Conservation (phyloP, 2,797 vertebrate genomes). For the Leuciscus waleckii region DNA sequence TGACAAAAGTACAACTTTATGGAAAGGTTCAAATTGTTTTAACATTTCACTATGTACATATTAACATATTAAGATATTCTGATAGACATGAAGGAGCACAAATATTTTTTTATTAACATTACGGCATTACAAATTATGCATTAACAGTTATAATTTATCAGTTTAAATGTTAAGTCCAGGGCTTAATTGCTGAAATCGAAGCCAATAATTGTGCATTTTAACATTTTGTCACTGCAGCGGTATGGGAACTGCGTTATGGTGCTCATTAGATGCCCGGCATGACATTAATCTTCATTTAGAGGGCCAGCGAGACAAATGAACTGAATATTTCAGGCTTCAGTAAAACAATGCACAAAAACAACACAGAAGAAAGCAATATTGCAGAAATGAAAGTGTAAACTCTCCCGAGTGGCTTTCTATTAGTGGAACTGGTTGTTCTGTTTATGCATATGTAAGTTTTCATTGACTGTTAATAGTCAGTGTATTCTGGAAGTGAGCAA, state of each 20-base stretch:
- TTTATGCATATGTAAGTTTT: slow-evolving; percentile 36
- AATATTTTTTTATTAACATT: neutral
- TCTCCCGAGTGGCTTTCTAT: slow-evolving; percentile 38
- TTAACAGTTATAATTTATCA: neutral
- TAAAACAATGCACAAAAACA: slow-evolving; percentile 45
- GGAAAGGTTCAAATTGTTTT: neutral
- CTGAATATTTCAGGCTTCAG: slow-evolving; percentile 31
- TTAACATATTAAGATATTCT: neutral
- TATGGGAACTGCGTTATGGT: neutral
- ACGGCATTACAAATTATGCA: neutral
- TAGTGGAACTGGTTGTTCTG: slow-evolving; percentile 23
- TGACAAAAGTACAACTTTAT: neutral
- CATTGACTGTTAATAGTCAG: slow-evolving; percentile 9
- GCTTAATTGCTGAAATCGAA: slow-evolving; percentile 42
- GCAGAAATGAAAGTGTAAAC: slow-evolving; percentile 36
- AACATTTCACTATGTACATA: neutral
- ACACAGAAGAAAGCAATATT: slow-evolving; percentile 37
- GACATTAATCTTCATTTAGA: slow-evolving; percentile 78
- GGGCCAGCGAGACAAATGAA: slow-evolving; percentile 72
- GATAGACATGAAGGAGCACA: neutral
- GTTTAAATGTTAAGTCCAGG: slow-evolving; percentile 28
- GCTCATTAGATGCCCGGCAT: slow-evolving; percentile 36
- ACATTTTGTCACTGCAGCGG: slow-evolving; percentile 13
- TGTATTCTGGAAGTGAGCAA: neutral
- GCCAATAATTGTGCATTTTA: slow-evolving; percentile 34